Conservation (phyloP, 2,888 invertebrate genomes). For the Acholoe squamosa region DNA sequence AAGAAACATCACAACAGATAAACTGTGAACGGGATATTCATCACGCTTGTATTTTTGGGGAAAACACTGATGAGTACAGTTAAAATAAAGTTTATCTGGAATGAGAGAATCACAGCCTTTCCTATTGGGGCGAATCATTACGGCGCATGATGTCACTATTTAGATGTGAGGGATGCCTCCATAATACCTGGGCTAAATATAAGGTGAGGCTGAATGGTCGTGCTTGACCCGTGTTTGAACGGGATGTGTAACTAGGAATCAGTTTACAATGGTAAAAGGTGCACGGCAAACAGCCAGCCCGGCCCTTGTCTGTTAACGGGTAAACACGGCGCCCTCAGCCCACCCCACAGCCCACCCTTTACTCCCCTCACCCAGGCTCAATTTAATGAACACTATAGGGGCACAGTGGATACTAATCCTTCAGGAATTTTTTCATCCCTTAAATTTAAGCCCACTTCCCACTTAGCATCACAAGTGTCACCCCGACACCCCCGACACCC, state of each 20-base stretch:
- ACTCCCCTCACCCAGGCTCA: background rate
- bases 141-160: background rate
- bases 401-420: conserved; percentile 30
- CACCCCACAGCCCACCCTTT: background rate
- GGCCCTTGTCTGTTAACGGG: conserved; percentile 4
- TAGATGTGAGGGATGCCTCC: background rate
- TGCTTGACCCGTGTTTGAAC: conserved; percentile 44
- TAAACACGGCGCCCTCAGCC: background rate
- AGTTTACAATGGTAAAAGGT: conserved; percentile 51
- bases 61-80: too few species aligned
- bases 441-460: conserved; percentile 3
- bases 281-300: conserved; percentile 20
- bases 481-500: background rate
- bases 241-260: conserved; percentile 55
- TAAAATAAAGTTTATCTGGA: background rate
- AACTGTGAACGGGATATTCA: too few species aligned
- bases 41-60: too few species aligned
- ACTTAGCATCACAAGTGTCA: background rate
- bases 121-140: background rate
- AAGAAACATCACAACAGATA: too few species aligned
- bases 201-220: background rate
- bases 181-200: conserved; percentile 41
- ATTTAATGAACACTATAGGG: conserved; percentile 27
- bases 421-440: conserved; percentile 16
- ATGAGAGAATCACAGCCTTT: conserved; percentile 2